phyloP scores from a whole-genome alignment of 1,140 invertebrate species.

The Pseudomyrmex flavicornis region DNA sequence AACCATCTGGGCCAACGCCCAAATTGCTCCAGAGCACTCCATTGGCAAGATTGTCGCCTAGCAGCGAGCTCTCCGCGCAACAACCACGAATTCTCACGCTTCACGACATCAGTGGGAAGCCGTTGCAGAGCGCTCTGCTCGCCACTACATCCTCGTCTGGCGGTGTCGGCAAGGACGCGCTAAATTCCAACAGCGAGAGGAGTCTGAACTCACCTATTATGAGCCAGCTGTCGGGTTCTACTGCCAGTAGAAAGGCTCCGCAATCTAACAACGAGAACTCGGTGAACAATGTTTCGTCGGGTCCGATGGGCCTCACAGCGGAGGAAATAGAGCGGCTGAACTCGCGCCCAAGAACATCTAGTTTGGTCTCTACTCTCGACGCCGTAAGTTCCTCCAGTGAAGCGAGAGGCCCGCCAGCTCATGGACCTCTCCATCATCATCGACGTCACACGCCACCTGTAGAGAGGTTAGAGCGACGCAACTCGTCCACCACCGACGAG shows the following conservation, averaged over 20 bases:
- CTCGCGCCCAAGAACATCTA: conserved; percentile 93
- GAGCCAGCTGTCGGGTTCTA: conserved; percentile 94
- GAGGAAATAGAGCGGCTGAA: conserved; percentile 97
- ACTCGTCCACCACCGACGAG: conserved; percentile 96
- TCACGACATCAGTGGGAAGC: conserved; percentile 97
- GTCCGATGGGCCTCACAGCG: conserved; percentile 93
- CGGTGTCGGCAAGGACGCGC: conserved; percentile 92
- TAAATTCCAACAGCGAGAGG: conserved; percentile 95
- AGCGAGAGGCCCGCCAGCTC: conserved; percentile 88
- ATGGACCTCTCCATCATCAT: conserved; percentile 87
- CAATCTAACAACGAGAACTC: conserved; percentile 82
- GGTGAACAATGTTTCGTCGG: conserved; percentile 86
- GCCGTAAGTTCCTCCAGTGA: conserved; percentile 97
- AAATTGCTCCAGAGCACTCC: conserved; percentile 94
- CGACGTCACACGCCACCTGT: conserved; percentile 88
- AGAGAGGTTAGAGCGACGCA: conserved; percentile 88
- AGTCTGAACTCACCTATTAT: conserved; percentile 96
- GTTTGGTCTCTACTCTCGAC: conserved; percentile 96
- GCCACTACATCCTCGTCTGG: conserved; percentile 95
- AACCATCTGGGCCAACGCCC: conserved; percentile 86
- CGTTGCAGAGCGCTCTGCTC: conserved; percentile 93
- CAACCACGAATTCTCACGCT: conserved; percentile 96
- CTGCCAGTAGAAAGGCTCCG: conserved; percentile 89
- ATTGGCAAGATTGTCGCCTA: conserved; percentile 94
- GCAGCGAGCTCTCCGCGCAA: conserved; percentile 95